phyloP scores from a whole-genome alignment of 2,113 vertebrate species.

The Jacana jacana region DNA sequence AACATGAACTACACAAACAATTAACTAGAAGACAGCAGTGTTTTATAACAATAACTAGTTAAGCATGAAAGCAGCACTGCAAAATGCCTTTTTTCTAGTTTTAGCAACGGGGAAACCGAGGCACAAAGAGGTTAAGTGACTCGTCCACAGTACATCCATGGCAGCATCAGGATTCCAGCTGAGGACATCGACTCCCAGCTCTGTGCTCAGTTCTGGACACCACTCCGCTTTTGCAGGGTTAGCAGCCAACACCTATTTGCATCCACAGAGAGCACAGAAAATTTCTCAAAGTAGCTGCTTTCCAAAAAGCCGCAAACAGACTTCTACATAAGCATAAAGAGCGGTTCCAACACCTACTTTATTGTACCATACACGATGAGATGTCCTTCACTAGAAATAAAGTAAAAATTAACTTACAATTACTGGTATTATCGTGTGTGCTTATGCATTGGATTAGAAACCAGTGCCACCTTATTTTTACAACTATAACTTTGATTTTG shows the following conservation, averaged over 20 bases:
- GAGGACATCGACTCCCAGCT: background rate
- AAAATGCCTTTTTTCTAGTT: conserved; percentile 8
- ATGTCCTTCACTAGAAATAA: conserved; percentile 46
- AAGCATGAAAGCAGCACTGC: conserved; percentile 22
- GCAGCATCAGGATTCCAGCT: background rate
- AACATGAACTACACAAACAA: background rate
- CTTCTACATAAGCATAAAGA: background rate
- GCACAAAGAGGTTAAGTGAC: background rate
- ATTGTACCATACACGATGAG: conserved; percentile 16
- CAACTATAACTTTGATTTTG: background rate
- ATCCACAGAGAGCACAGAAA: background rate
- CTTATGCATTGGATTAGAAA: background rate
- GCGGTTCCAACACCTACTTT: conserved; percentile 32
- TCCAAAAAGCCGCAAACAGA: conserved; percentile 15
- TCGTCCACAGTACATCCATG: background rate
- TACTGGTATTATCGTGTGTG: background rate
- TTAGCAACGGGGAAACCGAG: conserved; percentile 30
- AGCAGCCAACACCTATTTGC: background rate
- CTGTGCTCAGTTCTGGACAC: background rate
- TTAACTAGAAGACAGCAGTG: background rate
- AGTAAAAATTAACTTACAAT: conserved; percentile 28
- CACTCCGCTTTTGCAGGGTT: background rate
- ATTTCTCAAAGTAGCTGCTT: background rate
- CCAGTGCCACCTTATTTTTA: background rate
- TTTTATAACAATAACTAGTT: background rate